Conservation (phyloP, 2,888 invertebrate species). For the Drosophila yooni region DNA sequence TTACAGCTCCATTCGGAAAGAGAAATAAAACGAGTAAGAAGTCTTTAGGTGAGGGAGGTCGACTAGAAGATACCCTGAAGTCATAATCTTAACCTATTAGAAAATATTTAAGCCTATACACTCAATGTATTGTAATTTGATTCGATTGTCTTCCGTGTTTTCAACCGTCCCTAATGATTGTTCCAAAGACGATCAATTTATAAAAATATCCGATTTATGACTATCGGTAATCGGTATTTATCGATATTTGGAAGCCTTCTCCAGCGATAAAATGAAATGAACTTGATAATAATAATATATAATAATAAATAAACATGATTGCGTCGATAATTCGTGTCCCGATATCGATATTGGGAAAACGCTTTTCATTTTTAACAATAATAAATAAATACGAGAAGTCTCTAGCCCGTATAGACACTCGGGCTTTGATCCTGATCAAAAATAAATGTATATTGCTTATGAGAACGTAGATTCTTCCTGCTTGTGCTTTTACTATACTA, state of each 20-base stretch:
- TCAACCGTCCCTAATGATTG: not conserved
- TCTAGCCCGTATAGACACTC: not conserved
- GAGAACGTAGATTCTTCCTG: not conserved
- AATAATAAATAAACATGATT: not conserved
- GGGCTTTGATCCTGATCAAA: not conserved
- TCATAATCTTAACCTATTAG: not conserved
- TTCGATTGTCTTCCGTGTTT: not conserved
- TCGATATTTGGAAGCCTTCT: not conserved
- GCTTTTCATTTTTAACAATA: not conserved
- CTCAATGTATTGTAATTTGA: not conserved
- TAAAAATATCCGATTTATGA: not conserved
- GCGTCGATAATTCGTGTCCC: not conserved
- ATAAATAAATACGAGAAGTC: not conserved
- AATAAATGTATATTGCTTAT: not conserved
- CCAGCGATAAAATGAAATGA: too few species aligned
- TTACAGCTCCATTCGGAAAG: constrained; percentile 44
- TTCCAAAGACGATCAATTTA: not conserved
- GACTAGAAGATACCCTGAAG: not conserved
- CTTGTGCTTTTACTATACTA: not conserved
- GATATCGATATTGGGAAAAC: not conserved
- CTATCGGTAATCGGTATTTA: not conserved
- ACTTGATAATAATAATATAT: too few species aligned
- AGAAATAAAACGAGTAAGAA: not conserved
- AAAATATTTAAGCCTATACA: not conserved
- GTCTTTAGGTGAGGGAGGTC: not conserved